Percentiles rank a stretch among this genome's conserved stretches.
Conservation (phyloP, 2,888 invertebrate genomes). For the Eupithecia subfuscata region DNA sequence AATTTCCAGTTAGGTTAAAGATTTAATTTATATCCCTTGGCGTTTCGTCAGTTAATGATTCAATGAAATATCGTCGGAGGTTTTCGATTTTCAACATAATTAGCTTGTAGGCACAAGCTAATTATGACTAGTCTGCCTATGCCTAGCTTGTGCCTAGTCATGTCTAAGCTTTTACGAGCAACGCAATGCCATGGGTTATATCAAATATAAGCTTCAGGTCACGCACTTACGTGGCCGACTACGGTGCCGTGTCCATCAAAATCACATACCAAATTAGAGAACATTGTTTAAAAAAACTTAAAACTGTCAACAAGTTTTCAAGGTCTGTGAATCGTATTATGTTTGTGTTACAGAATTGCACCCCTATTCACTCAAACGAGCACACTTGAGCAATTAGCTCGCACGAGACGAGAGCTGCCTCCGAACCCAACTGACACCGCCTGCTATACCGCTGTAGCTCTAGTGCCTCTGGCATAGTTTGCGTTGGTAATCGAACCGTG, state of each 20-base stretch:
- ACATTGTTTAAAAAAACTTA: background rate
- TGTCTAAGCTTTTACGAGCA: no score
- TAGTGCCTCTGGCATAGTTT: background rate
- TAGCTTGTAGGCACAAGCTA: no score
- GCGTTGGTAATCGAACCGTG: conserved; percentile 1
- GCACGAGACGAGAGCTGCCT: background rate
- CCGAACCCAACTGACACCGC: background rate
- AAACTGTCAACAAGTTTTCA: background rate
- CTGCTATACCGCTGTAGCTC: background rate
- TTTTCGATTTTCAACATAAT: no score
- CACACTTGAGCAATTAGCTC: background rate
- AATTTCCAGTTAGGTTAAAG: no score
- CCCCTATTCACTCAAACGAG: background rate
- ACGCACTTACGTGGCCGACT: background rate
- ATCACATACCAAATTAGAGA: no score
- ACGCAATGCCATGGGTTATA: no score
- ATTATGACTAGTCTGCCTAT: no score
- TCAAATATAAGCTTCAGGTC: background rate
- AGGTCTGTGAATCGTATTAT: background rate
- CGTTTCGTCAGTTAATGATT: no score
- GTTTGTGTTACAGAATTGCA: background rate
- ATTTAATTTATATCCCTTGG: no score
- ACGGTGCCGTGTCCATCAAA: no score
- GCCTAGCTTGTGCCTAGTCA: no score
- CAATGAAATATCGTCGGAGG: no score